A percentile compares a stretch with the other conserved stretches of the same genome.
These are phyloP conservation scores for Pogonocichla stellata DNA, from an alignment of 2,113 vertebrate species.

Conservation along the genomic window DNA sequence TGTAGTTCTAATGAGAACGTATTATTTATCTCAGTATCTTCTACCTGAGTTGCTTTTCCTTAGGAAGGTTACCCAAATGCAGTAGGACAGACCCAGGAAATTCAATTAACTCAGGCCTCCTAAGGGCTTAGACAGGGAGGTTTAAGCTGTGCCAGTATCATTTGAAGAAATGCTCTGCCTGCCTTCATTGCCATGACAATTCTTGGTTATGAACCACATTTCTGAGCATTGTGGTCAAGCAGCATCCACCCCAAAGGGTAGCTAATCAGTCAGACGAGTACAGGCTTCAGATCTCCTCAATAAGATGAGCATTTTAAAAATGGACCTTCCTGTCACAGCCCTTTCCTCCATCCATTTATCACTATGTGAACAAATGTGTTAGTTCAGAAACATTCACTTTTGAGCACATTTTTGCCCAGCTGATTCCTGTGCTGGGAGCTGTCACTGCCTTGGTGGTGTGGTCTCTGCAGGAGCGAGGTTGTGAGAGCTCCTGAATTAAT, in stretches of 20 bases:
- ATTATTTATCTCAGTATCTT: constrained; percentile 9
- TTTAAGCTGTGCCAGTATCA: not conserved
- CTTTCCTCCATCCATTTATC: constrained; percentile 14
- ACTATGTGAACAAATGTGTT: not conserved
- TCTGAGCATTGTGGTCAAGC: not conserved
- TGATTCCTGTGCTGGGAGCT: not conserved
- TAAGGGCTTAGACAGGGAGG: not conserved
- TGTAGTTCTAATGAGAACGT: constrained; percentile 36
- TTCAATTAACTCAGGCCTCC: not conserved
- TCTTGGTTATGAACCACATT: not conserved
- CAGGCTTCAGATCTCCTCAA: not conserved
- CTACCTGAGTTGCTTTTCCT: not conserved
- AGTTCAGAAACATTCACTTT: not conserved
- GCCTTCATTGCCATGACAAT: not conserved
- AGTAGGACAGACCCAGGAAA: not conserved
- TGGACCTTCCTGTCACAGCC: constrained; percentile 19
- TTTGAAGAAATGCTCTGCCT: not conserved
- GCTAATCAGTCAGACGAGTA: not conserved
- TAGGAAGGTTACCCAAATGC: not conserved
- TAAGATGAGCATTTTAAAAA: not conserved
- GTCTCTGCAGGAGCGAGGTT: not conserved
- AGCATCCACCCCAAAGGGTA: not conserved
- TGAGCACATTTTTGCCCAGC: not conserved
- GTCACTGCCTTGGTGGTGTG: not conserved
- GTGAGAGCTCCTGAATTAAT: not conserved